Base-by-base conservation (phyloP, 2,113 vertebrate species). In the Dolichallabes microphthalmus region DNA sequence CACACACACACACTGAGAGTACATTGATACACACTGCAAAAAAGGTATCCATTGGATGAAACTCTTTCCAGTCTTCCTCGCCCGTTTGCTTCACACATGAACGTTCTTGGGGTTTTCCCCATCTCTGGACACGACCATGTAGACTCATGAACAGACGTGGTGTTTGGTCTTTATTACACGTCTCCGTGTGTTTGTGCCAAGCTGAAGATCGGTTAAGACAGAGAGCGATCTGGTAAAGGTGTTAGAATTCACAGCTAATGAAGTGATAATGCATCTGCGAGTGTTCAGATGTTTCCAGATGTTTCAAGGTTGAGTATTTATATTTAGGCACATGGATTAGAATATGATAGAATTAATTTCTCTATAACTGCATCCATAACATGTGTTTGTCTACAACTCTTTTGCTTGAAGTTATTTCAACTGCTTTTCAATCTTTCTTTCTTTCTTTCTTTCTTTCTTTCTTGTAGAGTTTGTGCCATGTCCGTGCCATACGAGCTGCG, bases 41-140 rank as follows among this genome's bases (percentile, higher is more conserved):
- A 55, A 77, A 19, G 27, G 20, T 57, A 79, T 79, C 58, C 25
- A 60, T 19, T 79, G 55, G 35, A 60, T 20, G 76, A 58, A 6
- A 77, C 55, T 60, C 12, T 60, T 79, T 25, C 55, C 76, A 58
- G 53, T 58, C 63, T 79, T 57, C 57, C 53, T 45, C 32, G 53
- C 27, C 14, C 64, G 27, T 39, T 50, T 79, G 22, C 22, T 50
- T 85, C 52, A 63, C 27, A 63, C 2, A 20, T 66, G 53, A n/a
- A 39, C 80, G 30, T 66, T 79, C 39, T 58, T 80, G 30, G 71
- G 45, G 30, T 85, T 83, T 82, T 82, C 78, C 60, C 69, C 66
- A 83, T 22, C n/a, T 30, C 80, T 30, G 58, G 74, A 81, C 66
- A 57, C 80, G 45, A 63, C 39, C 53, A 45, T 35, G 58, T 9